phyloP scores from a whole-genome alignment of 2,113 vertebrate species.

The Stictonetta naevosa region DNA sequence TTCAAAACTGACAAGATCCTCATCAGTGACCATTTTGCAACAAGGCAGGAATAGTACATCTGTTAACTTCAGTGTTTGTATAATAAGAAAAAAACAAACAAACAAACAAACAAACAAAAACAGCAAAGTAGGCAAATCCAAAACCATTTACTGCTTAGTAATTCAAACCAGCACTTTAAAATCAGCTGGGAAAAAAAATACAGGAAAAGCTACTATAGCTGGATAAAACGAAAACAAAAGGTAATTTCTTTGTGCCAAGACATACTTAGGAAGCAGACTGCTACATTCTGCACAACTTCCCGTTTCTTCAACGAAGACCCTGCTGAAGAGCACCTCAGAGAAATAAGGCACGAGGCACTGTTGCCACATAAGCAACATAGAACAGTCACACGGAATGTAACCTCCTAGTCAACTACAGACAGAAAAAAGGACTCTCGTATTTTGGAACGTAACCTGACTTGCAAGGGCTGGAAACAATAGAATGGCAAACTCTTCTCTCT shows the following conservation, averaged over 20 bases:
- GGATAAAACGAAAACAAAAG: background rate
- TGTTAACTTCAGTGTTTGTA: background rate
- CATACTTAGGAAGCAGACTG: background rate
- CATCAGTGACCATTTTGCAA: background rate
- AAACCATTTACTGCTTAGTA: background rate
- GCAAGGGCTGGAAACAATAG: background rate
- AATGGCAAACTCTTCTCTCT: background rate
- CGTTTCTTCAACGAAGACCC: background rate
- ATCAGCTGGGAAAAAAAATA: background rate
- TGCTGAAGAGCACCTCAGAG: background rate
- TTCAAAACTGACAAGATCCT: background rate
- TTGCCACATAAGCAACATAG: background rate
- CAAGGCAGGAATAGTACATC: background rate
- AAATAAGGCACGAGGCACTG: background rate
- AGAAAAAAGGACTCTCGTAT: background rate
- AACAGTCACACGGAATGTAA: background rate
- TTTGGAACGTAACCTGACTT: background rate
- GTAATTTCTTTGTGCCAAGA: background rate
- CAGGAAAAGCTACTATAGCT: background rate
- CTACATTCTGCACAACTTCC: background rate
- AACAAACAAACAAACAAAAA: no score
- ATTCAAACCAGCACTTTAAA: background rate
- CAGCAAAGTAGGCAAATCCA: background rate
- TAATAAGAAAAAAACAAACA: background rate
- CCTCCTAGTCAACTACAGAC: background rate